These are phyloP conservation scores for Hypsopygia costalis DNA, from an alignment of 2,888 invertebrate species.

Conservation along the genomic window DNA sequence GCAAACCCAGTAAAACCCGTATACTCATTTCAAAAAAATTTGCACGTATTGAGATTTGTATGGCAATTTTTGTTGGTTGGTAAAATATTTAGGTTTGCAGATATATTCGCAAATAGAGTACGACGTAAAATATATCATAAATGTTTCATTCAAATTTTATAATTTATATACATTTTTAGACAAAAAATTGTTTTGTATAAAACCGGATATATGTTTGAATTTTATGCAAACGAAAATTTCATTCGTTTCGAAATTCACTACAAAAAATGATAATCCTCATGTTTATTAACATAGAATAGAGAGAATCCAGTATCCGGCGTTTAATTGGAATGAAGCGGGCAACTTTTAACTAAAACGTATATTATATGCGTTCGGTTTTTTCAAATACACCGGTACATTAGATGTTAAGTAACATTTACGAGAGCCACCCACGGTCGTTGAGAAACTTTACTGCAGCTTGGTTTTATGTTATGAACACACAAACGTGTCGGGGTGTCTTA, in stretches of 20 bases:
- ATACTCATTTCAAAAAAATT: too few species aligned
- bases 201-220: too few species aligned
- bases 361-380: constrained; percentile 4
- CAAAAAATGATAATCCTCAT: background rate
- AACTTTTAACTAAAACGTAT: background rate
- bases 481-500: constrained; percentile 65
- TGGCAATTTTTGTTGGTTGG: too few species aligned
- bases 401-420: constrained; percentile 62
- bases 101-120: too few species aligned
- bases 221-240: too few species aligned
- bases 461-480: constrained; percentile 74
- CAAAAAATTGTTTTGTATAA: background rate
- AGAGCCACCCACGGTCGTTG: constrained; percentile 45
- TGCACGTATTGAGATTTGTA: too few species aligned
- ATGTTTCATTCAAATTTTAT: too few species aligned
- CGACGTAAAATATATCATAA: too few species aligned
- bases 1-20: too few species aligned
- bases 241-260: too few species aligned
- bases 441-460: constrained; percentile 61
- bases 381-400: constrained; percentile 37
- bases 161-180: too few species aligned
- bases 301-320: background rate
- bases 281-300: background rate
- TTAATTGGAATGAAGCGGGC: background rate
- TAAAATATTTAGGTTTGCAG: too few species aligned